Base-by-base conservation (phyloP, 2,888 invertebrate species). In the Ganaspis brasiliensis region DNA sequence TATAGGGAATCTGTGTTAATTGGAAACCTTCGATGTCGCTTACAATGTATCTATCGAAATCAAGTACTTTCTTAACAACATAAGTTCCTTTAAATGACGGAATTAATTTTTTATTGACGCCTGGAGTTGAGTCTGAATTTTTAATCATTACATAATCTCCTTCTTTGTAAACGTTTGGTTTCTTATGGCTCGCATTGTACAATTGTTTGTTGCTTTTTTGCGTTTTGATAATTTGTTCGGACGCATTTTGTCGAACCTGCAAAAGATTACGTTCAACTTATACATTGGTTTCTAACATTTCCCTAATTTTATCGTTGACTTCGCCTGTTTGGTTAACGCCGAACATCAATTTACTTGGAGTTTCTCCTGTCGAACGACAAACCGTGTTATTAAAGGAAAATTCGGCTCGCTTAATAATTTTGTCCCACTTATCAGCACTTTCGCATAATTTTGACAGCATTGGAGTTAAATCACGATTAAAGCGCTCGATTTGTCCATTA, bases 401-500 rank as follows among this genome's bases (percentile, higher is more conserved):
- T 76, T 87, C 85, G 0, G 85, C 80, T 21, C 82, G 49, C 12
- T 2, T 40, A 5, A 87, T 71, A 0, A 76, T 73, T 19, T 71
- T 19, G 67, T 84, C 81, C 86, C 87, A 87, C 63, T 78, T 77
- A 24, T 77, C 75, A n/a, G 78, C 70, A 57, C 70, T 55, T 12
- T 67, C 16, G 9, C 56, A 2, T 21, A 57, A 74, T 35, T 87
- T 87, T n/a, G 85, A 72, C n/a, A 87, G 52, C 76, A 85, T 83
- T n/a, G 83, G 84, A 0, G 80, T 86, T 8, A 87, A 70, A 0
- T 70, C 67, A 0, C 81, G 74, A 63, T 86, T 84, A 10, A 81
- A 57, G 24, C 84, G 67, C 40, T 86, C 85, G 3, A 84, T 79
- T 73, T 89, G 88, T 0, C 89, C 88, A n/a, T n/a, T n/a, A n/a